These are phyloP conservation scores for Leucophenga varia DNA, from an alignment of 1,140 invertebrate genomes.

Conservation along the genomic window DNA sequence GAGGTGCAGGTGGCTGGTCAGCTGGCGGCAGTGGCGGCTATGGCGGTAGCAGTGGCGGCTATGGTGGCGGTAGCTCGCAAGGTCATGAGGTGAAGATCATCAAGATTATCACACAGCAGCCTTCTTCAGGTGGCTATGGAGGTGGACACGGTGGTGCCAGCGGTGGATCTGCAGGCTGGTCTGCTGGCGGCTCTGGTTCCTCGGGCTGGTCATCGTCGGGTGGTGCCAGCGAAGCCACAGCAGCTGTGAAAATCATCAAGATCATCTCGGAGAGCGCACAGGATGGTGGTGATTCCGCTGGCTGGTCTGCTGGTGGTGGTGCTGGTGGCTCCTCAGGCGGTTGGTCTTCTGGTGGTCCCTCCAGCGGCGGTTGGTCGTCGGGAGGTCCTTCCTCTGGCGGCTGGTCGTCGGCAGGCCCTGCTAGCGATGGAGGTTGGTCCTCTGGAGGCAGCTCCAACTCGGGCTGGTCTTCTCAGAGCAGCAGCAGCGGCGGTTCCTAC, in stretches of 20 bases:
- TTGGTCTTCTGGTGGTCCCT: conserved; percentile 21
- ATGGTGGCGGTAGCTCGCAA: conserved; percentile 17
- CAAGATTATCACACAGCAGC: too few relatives aligned
- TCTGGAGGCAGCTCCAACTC: conserved; percentile 13
- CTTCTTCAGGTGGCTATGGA: too few relatives aligned
- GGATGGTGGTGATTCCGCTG: not conserved
- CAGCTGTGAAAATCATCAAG: conserved; percentile 41
- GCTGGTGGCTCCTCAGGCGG: conserved; percentile 25
- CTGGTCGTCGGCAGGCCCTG: conserved; percentile 15
- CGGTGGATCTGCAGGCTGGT: conserved; percentile 24
- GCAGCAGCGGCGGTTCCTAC: too few relatives aligned
- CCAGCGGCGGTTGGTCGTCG: conserved; percentile 16
- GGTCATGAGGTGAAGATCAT: too few relatives aligned
- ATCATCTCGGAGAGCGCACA: conserved; percentile 30
- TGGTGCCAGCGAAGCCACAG: conserved; percentile 22
- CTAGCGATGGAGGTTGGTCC: conserved; percentile 20
- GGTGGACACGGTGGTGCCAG: conserved; percentile 19
- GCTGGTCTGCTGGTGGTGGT: conserved; percentile 6
- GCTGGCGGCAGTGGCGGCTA: conserved; percentile 11
- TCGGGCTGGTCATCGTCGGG: conserved; percentile 32
- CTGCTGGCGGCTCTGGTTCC: too few relatives aligned
- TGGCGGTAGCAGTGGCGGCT: conserved; percentile 21
- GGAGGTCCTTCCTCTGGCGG: conserved; percentile 13
- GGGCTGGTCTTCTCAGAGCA: too few relatives aligned
- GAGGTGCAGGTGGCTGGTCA: conserved; percentile 14